Evolutionary conservation across 2,797 vertebrate species (phyloP), one percentile per base, ranked within the genome.

Genomic region (Corythornis leucogaster): DNA sequence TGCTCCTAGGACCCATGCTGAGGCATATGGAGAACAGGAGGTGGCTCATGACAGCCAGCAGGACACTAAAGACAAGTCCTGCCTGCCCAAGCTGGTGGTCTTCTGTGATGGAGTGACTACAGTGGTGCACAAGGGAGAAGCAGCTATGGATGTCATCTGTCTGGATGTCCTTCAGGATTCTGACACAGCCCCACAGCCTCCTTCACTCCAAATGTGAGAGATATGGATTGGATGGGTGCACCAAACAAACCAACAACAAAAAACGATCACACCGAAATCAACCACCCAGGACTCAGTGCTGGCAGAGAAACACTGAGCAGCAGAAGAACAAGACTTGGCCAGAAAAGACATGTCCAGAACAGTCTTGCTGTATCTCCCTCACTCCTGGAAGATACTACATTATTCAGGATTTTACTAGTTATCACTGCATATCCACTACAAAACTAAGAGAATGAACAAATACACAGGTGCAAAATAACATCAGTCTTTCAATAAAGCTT

Each of bases 351-450:
- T 0, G 1, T 83, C 46, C 85, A 91, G 80, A 93, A 87, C 66
- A 87, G 54, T 79, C 90, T 19, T 80, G 53, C 42, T 87, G 54
- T 51, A 95, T 85, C 57, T 57, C 75, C 19, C 25, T 57, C 79
- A 78, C 57, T 93, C 85, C 80, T 90, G 87, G 78, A 91, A 87
- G 75, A 80, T 48, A 93, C n/a, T 78, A 93, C 54, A 46, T 59
- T 82, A 86, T 15, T 91, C 85, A 75, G 69, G 58, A 94, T 92
- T 95, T 89, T 93, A 82, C 85, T 68, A 88, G 78, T 93, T 8
- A 2, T 92, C 92, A 86, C 66, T 68, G 33, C 64, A 1, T 48
- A 87, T 73, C 68, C 57, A 58, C 75, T 55, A 85, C 30, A 90
- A 82, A 92, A 77, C 31, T 43, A 70, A 81, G 30, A 45, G 35